These are phyloP conservation scores for Eilema depressum DNA, from an alignment of 2,888 invertebrate genomes.

Conservation along the genomic window DNA sequence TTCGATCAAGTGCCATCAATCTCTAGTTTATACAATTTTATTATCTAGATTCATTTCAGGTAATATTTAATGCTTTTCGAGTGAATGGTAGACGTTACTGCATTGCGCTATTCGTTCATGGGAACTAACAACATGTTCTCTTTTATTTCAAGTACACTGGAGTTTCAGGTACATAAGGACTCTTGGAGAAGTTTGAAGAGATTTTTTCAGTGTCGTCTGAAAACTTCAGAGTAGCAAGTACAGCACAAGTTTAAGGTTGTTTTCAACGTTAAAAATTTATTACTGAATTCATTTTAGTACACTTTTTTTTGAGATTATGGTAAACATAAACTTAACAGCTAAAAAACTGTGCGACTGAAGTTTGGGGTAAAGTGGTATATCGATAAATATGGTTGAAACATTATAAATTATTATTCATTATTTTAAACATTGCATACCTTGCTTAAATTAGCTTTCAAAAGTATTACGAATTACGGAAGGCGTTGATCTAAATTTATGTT, in stretches of 20 bases:
- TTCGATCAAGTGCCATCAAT: too few relatives aligned
- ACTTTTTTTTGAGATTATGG: constrained; percentile 18
- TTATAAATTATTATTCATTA: background rate
- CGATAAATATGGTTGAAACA: background rate
- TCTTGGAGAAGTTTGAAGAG: constrained; percentile 6
- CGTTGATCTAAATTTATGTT: too few relatives aligned
- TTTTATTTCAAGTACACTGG: constrained; percentile 9
- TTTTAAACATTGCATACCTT: too few relatives aligned
- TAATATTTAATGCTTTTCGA: too few relatives aligned
- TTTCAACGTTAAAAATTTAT: constrained; percentile 19
- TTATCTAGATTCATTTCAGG: too few relatives aligned
- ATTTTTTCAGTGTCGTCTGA: constrained; percentile 15
- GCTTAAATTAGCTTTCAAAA: too few relatives aligned
- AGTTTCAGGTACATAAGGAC: constrained; percentile 5
- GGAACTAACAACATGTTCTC: background rate
- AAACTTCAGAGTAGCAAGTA: constrained; percentile 25
- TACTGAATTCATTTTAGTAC: constrained; percentile 17
- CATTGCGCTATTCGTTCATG: background rate
- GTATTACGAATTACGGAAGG: too few relatives aligned
- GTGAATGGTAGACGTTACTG: too few relatives aligned
- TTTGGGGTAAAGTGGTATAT: background rate
- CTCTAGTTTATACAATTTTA: too few relatives aligned
- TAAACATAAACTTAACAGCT: background rate
- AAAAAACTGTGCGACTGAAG: background rate
- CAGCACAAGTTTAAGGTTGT: constrained; percentile 16